Evolutionary conservation across 2,888 invertebrate genomes (phyloP).

Genomic region (Phortica okadai): DNA sequence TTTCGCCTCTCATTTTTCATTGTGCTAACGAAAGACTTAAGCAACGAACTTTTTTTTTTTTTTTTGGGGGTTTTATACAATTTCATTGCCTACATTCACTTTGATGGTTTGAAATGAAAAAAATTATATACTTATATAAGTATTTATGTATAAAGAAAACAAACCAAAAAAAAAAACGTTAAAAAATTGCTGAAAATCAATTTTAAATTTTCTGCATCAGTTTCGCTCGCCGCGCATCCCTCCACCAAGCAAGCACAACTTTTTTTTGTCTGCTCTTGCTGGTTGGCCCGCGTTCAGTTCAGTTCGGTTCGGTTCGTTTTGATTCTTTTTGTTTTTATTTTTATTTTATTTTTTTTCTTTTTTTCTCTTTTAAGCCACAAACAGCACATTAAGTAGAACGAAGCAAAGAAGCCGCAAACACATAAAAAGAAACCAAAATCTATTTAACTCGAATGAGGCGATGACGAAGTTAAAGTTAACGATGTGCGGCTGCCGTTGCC

Average conservation of each 20-base stretch:
- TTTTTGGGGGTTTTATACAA: too few species aligned
- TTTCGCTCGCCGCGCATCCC: background rate
- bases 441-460: conserved; percentile 67
- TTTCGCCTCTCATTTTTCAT: background rate
- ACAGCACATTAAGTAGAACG: conserved; percentile 49
- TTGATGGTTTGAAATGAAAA: background rate
- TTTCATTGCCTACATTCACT: background rate
- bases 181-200: conserved; percentile 54
- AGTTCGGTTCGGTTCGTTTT: conserved; percentile 8
- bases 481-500: conserved; percentile 59
- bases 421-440: conserved; percentile 49
- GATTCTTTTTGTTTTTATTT: background rate
- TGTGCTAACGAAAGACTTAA: conserved; percentile 37
- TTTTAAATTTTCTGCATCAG: conserved; percentile 66
- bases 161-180: background rate
- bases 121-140: background rate
- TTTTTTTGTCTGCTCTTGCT: background rate
- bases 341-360: background rate
- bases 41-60: conserved; percentile 33
- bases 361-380: conserved; percentile 15
- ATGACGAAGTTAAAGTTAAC: conserved; percentile 62
- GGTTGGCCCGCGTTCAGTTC: conserved; percentile 5
- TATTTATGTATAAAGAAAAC: background rate
- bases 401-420: conserved; percentile 32
- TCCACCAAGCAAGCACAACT: background rate